Evolutionary conservation across 1,140 invertebrate genomes (phyloP).

Genomic region (Drosophila sucinea): DNA sequence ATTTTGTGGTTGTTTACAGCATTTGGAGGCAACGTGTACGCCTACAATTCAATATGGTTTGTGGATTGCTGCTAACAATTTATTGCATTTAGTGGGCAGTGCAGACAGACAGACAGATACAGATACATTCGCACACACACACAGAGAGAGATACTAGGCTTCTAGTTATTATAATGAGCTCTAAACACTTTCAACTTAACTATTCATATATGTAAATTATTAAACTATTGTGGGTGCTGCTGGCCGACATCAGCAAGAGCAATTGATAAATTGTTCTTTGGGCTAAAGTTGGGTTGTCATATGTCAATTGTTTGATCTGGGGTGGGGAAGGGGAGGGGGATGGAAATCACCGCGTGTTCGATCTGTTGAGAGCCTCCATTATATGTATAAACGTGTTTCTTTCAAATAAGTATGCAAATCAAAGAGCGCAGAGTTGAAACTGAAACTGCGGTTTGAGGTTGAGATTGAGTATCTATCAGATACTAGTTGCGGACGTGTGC

Average conservation of each 20-base stretch:
- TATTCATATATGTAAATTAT: slow-evolving; percentile 43
- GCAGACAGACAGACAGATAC: slow-evolving; percentile 51
- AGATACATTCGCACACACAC: slow-evolving; percentile 22
- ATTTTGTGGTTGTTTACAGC: slow-evolving; percentile 68
- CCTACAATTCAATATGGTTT: slow-evolving; percentile 62
- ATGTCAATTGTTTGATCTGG: slow-evolving; percentile 3
- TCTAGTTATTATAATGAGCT: slow-evolving; percentile 38
- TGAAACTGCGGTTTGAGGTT: slow-evolving; percentile 18
- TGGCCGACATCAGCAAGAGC: slow-evolving; percentile 16
- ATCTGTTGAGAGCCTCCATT: background rate
- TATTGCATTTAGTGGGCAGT: slow-evolving; percentile 77
- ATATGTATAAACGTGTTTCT: slow-evolving; percentile 19
- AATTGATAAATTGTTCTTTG: slow-evolving; percentile 62
- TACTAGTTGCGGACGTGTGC: slow-evolving; percentile 36
- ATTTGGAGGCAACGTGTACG: slow-evolving; percentile 66
- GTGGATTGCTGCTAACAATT: slow-evolving; percentile 49
- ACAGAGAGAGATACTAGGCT: slow-evolving; percentile 13
- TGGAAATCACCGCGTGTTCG: background rate
- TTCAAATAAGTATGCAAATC: slow-evolving; percentile 73
- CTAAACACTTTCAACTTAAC: slow-evolving; percentile 54
- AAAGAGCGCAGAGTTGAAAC: slow-evolving; percentile 48
- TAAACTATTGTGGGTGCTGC: slow-evolving; percentile 59
- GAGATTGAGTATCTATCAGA: slow-evolving; percentile 58
- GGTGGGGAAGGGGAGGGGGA: background rate
- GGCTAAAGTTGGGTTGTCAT: slow-evolving; percentile 9